These are phyloP conservation scores for Agonum fuliginosum DNA, from an alignment of 2,888 invertebrate genomes.

Conservation along the genomic window DNA sequence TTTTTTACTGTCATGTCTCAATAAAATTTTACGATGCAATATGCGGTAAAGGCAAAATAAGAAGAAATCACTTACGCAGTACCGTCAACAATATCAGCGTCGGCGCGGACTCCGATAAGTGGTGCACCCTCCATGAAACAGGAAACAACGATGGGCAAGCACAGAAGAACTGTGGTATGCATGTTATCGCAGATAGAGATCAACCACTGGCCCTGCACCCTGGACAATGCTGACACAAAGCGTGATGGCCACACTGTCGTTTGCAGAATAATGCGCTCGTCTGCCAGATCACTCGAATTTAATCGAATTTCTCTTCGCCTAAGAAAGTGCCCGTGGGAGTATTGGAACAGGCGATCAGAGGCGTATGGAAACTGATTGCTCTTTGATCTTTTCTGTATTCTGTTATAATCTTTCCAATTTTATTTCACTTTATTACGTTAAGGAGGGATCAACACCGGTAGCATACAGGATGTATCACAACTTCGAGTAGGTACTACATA, in stretches of 20 bases:
- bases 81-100: slow-evolving; percentile 34
- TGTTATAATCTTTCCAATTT: slow-evolving; percentile 5
- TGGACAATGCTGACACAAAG: not conserved
- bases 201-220: slow-evolving; percentile 34
- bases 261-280: slow-evolving; percentile 55
- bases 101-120: slow-evolving; percentile 62
- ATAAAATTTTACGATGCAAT: slow-evolving; percentile 44
- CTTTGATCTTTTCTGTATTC: slow-evolving; percentile 23
- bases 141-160: not conserved
- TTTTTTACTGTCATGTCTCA: slow-evolving; percentile 43
- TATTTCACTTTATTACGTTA: slow-evolving; percentile 5
- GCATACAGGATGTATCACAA: too few relatives aligned
- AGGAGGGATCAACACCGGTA: too few relatives aligned
- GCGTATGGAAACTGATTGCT: slow-evolving; percentile 2
- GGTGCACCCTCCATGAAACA: slow-evolving; percentile 61
- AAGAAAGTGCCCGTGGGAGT: slow-evolving; percentile 60
- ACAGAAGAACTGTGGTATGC: slow-evolving; percentile 25
- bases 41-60: slow-evolving; percentile 37
- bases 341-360: not conserved
- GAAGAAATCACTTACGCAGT: slow-evolving; percentile 61
- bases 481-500: too few relatives aligned
- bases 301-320: slow-evolving; percentile 58
- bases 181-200: slow-evolving; percentile 62
- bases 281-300: slow-evolving; percentile 50
- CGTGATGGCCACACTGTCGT: slow-evolving; percentile 52